Percentiles rank a stretch among this genome's conserved stretches.
Conservation (phyloP, 35 echinoderm and acorn worm genomes). For the Holothuria glaberrima region DNA sequence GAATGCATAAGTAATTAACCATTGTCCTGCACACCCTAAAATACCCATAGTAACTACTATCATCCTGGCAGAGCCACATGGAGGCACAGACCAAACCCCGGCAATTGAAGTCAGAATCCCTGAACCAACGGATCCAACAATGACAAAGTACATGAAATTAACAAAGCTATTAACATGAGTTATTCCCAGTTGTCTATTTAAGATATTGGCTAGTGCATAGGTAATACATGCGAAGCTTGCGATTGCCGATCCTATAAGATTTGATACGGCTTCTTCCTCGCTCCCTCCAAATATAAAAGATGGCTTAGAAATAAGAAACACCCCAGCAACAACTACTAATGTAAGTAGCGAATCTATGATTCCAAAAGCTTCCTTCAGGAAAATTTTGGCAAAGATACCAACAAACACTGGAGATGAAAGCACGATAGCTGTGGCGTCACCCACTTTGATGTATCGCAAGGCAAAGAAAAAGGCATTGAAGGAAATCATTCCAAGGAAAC, state of each 20-base stretch:
- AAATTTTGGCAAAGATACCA: constrained; percentile 16
- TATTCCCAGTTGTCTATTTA: neutral
- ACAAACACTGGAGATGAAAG: neutral
- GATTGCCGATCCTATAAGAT: neutral
- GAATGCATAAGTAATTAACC: neutral
- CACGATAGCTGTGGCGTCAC: neutral
- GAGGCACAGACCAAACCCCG: neutral
- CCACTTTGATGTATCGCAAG: neutral
- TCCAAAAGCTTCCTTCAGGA: constrained; percentile 1
- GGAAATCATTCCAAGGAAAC: neutral
- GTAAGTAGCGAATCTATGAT: neutral
- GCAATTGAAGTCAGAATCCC: neutral
- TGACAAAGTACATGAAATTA: neutral
- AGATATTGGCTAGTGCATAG: neutral
- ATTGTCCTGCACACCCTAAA: neutral
- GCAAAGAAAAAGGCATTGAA: constrained; percentile 4
- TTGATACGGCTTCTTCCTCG: neutral
- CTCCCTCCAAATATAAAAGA: neutral
- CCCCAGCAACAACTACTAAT: neutral
- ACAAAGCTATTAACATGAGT: neutral
- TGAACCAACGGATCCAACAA: neutral
- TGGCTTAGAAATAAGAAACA: constrained; percentile 18
- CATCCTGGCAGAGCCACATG: neutral
- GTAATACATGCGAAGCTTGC: neutral
- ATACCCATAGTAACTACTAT: neutral